Base-by-base conservation (phyloP, 1,140 invertebrate species). In the Xylocopa sonorina region DNA sequence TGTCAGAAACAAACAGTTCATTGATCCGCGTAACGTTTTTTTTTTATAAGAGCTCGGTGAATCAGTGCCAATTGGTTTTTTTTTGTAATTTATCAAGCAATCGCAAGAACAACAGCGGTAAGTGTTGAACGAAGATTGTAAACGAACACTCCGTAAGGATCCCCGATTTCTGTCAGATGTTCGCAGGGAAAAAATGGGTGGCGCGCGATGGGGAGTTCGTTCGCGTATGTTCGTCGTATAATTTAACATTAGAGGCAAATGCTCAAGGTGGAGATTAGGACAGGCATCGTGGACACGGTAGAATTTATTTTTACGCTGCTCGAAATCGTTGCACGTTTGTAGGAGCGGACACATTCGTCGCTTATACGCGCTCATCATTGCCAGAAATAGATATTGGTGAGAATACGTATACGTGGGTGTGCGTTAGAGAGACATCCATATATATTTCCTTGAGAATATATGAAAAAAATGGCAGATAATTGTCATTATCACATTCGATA, bases 331-430 rank as follows among this genome's bases (percentile, higher is more conserved):
- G 57, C 57, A 81, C 48, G 74, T 75, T 60, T 51, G 64, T 41
- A 58, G 57, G 34, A 73, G 53, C 73, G 53, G 63, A 74, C 55
- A 85, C 67, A 58, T 75, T 85, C 82, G 82, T 81, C 84, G 77
- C 81, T 82, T 86, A 81, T 86, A 83, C 78, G 77, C 69, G 72
- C 58, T 87, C 84, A 87, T 87, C 84, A 87, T 86, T 87, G 85
- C 85, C 85, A 86, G 85, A 87, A 87, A 87, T 87, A 87, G 85
- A 86, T 86, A 83, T 85, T 62, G 62, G 78, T 76, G 84, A 78
- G 60, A 83, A n/a, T n/a, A n/a, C 76, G 71, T 18, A 38, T 83
- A 83, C 81, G 85, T 87, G 74, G 85, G 81, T 86, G 84, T 79
- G 66, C 75, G 83, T 86, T 76, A 79, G 58, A 84, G 64, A 67